phyloP scores from a whole-genome alignment of 1,140 invertebrate genomes.

The Helicorthomorpha holstii region DNA sequence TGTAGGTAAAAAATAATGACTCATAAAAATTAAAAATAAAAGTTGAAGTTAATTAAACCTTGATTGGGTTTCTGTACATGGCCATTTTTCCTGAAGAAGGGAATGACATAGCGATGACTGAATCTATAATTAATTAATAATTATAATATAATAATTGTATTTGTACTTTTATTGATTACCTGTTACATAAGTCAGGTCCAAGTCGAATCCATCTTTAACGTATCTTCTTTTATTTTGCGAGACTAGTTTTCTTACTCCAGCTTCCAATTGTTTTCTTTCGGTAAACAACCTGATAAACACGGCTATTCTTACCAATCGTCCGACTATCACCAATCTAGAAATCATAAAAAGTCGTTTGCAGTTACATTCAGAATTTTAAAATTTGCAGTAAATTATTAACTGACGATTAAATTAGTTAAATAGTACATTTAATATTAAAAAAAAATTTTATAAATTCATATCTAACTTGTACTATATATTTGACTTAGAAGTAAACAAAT shows the following conservation, averaged over 20 bases:
- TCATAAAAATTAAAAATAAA: background rate
- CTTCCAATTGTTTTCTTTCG: slow-evolving; percentile 28
- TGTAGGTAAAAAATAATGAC: slow-evolving; percentile 17
- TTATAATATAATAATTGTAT: background rate
- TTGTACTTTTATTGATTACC: slow-evolving; percentile 14
- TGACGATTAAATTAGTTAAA: no score
- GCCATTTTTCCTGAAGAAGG: slow-evolving; percentile 36
- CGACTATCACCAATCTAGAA: slow-evolving; percentile 26
- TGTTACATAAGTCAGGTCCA: slow-evolving; percentile 40
- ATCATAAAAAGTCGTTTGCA: background rate
- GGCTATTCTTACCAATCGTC: slow-evolving; percentile 30
- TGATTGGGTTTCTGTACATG: slow-evolving; percentile 39
- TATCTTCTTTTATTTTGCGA: slow-evolving; percentile 39
- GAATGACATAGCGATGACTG: slow-evolving; percentile 44
- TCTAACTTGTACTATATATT: no score
- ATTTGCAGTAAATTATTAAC: no score
- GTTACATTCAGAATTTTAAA: background rate
- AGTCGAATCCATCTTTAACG: slow-evolving; percentile 37
- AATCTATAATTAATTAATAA: slow-evolving; percentile 18
- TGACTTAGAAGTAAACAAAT: no score
- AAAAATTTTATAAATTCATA: no score
- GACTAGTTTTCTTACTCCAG: slow-evolving; percentile 31
- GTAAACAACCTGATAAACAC: slow-evolving; percentile 27
- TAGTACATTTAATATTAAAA: background rate
- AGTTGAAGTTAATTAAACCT: slow-evolving; percentile 19